phyloP scores from a whole-genome alignment of 2,888 invertebrate species.

The Nymphalis urticae region DNA sequence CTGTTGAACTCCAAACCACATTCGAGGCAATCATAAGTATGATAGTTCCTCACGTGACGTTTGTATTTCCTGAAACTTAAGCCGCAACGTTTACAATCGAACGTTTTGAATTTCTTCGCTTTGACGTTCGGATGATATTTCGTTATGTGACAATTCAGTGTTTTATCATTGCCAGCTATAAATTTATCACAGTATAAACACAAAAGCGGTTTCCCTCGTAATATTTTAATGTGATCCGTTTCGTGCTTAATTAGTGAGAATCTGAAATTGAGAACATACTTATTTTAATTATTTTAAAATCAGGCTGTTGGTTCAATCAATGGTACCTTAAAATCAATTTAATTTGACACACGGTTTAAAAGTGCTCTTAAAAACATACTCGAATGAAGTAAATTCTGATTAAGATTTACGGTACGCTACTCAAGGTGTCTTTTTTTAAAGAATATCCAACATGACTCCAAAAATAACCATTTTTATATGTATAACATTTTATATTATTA shows the following conservation, averaged over 20 bases:
- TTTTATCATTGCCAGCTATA: conserved; percentile 25
- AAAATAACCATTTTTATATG: no score
- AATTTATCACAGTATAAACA: conserved; percentile 40
- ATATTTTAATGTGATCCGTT: conserved; percentile 30
- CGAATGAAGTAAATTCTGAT: no score
- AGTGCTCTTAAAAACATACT: no score
- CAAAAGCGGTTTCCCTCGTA: conserved; percentile 17
- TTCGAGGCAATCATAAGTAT: conserved; percentile 8
- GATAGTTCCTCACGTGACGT: conserved; percentile 36
- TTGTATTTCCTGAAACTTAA: conserved; percentile 30
- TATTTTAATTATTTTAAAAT: no score
- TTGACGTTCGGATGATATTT: conserved; percentile 14
- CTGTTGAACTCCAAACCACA: conserved; percentile 13
- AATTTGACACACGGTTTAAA: no score
- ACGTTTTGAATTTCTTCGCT: not conserved
- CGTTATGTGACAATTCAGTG: conserved; percentile 25
- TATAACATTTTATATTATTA: no score
- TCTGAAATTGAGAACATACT: conserved; percentile 29
- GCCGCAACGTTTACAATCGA: conserved; percentile 32
- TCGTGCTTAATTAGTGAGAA: conserved; percentile 38
- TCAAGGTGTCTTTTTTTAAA: no score
- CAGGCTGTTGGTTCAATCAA: no score
- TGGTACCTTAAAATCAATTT: no score
- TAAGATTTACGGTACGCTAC: no score
- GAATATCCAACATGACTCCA: no score